Evolutionary conservation across 2,797 vertebrate species (phyloP).

Genomic region (Rhincodon typus): DNA sequence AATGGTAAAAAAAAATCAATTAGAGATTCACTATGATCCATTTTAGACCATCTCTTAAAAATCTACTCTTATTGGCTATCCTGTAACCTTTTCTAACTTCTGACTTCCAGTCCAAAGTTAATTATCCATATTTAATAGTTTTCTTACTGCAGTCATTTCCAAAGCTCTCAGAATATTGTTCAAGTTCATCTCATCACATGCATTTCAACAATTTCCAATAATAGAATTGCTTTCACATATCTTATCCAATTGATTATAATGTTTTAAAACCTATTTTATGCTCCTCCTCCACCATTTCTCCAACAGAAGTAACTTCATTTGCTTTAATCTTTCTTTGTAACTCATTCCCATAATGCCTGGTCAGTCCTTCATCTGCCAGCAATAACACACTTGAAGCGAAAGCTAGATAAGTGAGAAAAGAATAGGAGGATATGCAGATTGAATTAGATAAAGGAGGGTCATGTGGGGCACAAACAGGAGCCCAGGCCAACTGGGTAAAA

Average conservation of each 20-base stretch:
- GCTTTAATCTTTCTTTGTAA: not conserved
- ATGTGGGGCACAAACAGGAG: not conserved
- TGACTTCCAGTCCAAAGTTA: not conserved
- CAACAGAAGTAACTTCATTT: not conserved
- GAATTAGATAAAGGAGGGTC: not conserved
- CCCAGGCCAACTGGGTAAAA: not conserved
- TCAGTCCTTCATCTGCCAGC: too few species aligned
- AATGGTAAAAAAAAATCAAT: not conserved
- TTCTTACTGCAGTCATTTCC: too few species aligned
- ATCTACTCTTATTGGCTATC: not conserved
- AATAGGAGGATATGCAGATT: not conserved
- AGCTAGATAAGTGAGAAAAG: not conserved
- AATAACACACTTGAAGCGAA: not conserved
- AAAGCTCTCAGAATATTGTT: too few species aligned
- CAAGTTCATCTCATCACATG: too few species aligned
- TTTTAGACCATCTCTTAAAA: not conserved
- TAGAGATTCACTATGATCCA: not conserved
- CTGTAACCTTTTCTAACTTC: not conserved
- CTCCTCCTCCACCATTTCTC: not conserved
- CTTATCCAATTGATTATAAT: not conserved
- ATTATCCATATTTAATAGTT: too few species aligned
- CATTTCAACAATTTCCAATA: too few species aligned
- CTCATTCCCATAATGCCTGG: not conserved
- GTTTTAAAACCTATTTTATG: not conserved
- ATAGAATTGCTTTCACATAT: too few species aligned